These are phyloP conservation scores for Megaptera novaeangliae DNA, from an alignment of 2,113 vertebrate species.

Conservation along the genomic window DNA sequence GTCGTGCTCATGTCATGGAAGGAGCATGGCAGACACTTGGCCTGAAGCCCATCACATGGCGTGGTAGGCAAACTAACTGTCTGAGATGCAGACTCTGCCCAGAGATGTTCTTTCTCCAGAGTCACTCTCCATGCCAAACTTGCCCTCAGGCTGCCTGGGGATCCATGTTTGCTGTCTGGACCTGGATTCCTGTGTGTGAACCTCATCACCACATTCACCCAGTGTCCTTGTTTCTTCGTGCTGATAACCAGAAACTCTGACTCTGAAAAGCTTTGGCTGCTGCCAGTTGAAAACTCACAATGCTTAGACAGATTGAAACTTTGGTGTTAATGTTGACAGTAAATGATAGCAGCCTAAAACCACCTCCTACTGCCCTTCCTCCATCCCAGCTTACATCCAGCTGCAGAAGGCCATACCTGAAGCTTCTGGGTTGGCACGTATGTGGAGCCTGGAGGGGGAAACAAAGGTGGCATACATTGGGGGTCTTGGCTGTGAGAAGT, in stretches of 20 bases:
- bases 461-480: fast-evolving
- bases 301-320: neutral
- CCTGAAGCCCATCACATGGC: fast-evolving
- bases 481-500: neutral
- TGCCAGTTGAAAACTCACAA: neutral
- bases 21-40: fast-evolving
- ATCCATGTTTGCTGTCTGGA: fast-evolving
- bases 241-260: no score
- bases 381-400: neutral
- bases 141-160: neutral
- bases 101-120: no score
- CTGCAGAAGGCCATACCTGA: fast-evolving
- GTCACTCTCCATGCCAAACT: neutral
- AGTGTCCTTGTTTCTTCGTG: neutral
- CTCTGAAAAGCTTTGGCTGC: neutral
- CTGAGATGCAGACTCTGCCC: neutral
- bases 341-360: fast-evolving
- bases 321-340: neutral
- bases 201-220: neutral
- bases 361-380: no score
- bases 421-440: neutral
- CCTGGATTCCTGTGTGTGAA: fast-evolving
- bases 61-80: fast-evolving
- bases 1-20: neutral
- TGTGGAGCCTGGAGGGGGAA: fast-evolving